Conservation (phyloP, 2,113 vertebrate species). For the Planiliza haematocheilus region DNA sequence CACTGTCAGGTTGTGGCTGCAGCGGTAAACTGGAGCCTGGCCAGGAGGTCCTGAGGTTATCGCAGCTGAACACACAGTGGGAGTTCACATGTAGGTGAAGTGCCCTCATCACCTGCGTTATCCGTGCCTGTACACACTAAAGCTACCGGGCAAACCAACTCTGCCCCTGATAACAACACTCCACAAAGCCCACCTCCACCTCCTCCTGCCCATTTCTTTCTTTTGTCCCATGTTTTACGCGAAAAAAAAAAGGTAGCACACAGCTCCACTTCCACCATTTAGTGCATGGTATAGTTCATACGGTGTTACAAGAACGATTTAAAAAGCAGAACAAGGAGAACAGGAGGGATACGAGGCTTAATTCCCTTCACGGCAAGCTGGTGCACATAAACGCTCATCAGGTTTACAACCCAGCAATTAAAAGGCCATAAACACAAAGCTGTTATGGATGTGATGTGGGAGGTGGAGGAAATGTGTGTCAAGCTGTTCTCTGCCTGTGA, state of each 20-base stretch:
- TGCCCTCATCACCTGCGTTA: constrained; percentile 41
- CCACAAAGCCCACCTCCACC: background rate
- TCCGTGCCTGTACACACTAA: constrained; percentile 20
- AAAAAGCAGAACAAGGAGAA: constrained; percentile 19
- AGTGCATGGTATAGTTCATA: background rate
- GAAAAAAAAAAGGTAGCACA: background rate
- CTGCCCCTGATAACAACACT: constrained; percentile 33
- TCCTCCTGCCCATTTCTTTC: background rate
- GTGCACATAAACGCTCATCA: constrained; percentile 69
- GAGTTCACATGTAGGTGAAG: constrained; percentile 74
- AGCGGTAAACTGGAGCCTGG: constrained; percentile 6
- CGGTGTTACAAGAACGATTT: constrained; percentile 2
- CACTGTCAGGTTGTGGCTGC: constrained; percentile 13
- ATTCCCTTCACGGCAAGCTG: constrained; percentile 44
- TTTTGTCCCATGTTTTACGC: background rate
- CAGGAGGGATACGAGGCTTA: constrained; percentile 5
- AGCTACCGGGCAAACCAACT: constrained; percentile 36
- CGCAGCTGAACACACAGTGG: constrained; percentile 53
- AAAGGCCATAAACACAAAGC: constrained; percentile 72
- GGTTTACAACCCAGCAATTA: constrained; percentile 78
- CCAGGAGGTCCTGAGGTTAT: constrained; percentile 45
- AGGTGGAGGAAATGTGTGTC: constrained; percentile 48
- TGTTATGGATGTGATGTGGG: constrained; percentile 55
- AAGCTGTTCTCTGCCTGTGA: constrained; percentile 61
- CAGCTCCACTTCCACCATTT: background rate